These are phyloP conservation scores for Wiebesia pumilae DNA, from an alignment of 1,140 invertebrate species.

Conservation along the genomic window DNA sequence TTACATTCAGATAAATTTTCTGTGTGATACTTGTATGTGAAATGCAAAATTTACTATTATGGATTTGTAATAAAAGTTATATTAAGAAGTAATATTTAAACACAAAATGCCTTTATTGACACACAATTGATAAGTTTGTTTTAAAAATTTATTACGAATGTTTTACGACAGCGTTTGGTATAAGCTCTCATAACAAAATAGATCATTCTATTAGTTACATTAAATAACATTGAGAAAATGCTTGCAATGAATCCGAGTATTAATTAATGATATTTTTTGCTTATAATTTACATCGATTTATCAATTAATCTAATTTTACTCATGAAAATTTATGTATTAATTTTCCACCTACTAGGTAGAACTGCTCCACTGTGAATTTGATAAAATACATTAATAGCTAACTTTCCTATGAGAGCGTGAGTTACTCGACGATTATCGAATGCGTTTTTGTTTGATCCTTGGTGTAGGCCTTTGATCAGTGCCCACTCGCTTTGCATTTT, in stretches of 20 bases:
- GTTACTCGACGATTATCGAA: constrained; percentile 4
- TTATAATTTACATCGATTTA: background rate
- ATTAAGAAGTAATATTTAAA: too few relatives aligned
- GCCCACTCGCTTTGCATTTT: constrained; percentile 59
- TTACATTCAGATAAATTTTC: too few relatives aligned
- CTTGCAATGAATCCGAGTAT: background rate
- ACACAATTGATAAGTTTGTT: too few relatives aligned
- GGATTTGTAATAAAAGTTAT: too few relatives aligned
- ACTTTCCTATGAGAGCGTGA: background rate
- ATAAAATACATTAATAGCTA: constrained; percentile 1
- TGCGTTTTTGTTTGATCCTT: constrained; percentile 45
- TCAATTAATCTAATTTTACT: constrained; percentile 39
- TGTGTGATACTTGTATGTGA: too few relatives aligned
- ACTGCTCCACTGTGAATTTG: background rate
- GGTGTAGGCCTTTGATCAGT: constrained; percentile 57
- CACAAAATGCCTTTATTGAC: too few relatives aligned
- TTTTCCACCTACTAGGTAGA: constrained; percentile 5
- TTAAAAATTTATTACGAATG: too few relatives aligned
- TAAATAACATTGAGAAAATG: background rate
- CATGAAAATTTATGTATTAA: constrained; percentile 19
- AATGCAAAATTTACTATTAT: too few relatives aligned
- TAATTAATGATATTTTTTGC: background rate
- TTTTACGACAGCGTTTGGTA: too few relatives aligned
- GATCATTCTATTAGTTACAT: too few relatives aligned
- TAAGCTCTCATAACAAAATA: too few relatives aligned